Percentiles rank a stretch among this genome's conserved stretches.
phyloP scores from a whole-genome alignment of 2,113 vertebrate species.

The Collichthys lucidus region DNA sequence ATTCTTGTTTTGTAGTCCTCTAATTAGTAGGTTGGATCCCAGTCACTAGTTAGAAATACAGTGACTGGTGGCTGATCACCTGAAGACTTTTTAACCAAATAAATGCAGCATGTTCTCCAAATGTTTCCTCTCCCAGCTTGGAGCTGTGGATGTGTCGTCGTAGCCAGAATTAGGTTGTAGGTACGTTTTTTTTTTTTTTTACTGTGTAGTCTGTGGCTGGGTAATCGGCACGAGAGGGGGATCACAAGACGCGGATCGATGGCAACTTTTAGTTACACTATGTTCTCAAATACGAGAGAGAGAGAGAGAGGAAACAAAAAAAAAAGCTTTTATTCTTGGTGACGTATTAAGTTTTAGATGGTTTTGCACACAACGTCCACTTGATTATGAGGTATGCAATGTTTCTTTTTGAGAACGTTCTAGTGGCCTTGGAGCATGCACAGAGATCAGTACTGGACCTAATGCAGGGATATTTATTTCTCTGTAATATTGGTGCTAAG shows the following conservation, averaged over 20 bases:
- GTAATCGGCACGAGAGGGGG: constrained; percentile 48
- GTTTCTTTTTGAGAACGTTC: constrained; percentile 76
- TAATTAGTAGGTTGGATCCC: background rate
- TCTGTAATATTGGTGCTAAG: constrained; percentile 80
- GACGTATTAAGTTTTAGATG: constrained; percentile 52
- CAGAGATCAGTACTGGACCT: constrained; percentile 78
- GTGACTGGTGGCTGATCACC: constrained; percentile 16
- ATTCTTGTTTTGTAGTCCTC: constrained; percentile 36
- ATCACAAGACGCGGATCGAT: constrained; percentile 23
- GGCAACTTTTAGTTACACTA: constrained; percentile 44
- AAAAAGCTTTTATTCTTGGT: constrained; percentile 48
- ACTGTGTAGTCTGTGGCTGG: constrained; percentile 39
- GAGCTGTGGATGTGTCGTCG: constrained; percentile 34
- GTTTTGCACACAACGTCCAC: constrained; percentile 79
- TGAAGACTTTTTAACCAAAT: constrained; percentile 60
- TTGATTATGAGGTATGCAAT: constrained; percentile 81
- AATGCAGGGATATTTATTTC: constrained; percentile 62
- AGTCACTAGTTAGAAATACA: constrained; percentile 14
- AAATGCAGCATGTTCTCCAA: constrained; percentile 52
- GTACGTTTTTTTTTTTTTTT: constrained; percentile 32
- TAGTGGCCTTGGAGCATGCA: constrained; percentile 82
- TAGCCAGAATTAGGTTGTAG: constrained; percentile 28
- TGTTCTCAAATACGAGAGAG: constrained; percentile 36
- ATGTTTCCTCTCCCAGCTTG: constrained; percentile 28
- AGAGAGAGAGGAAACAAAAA: constrained; percentile 20